Evolutionary conservation across 2,888 invertebrate genomes (phyloP), one percentile per base, ranked within the genome.

Genomic region (Cheiracanthium punctorium): DNA sequence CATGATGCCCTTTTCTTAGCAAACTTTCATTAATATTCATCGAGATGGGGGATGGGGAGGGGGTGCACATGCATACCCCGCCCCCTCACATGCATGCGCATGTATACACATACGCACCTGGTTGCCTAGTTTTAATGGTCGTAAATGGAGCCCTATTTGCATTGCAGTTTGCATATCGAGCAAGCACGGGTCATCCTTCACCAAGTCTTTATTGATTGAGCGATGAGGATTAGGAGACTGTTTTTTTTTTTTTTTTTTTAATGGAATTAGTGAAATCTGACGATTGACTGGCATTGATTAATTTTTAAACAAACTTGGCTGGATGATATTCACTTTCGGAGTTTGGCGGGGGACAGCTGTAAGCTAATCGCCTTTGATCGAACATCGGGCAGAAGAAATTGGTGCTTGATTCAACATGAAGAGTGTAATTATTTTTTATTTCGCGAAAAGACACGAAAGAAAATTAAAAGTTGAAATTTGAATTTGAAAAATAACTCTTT

Each of bases 1-100:
- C 82, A 24, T 65, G 71, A 65, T 58, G 52, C 74, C 73, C 58
- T 84, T 76, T 77, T 77, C 77, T 48, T 71, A 79, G 30, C 69
- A 30, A 33, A 67, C 73, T 48, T 72, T 85, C 84, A 79, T 85
- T 85, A 85, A 85, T 85, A 85, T 85, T 79, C 84, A 85, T 79
- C 58, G 69, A 30, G 24, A 37, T 69, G 73, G 69, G 41, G 48
- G 37, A 8, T 5, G 37, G 37, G 37, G 37, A 37, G 37, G 37
- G 7, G 12, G 48, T 2, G n/a, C n/a, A n/a, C n/a, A n/a, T n/a
- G n/a, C n/a, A n/a, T n/a, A n/a, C n/a, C n/a, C n/a, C n/a, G n/a
- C n/a, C n/a, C n/a, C n/a, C n/a, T n/a, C n/a, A n/a, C n/a, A n/a
- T n/a, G n/a, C n/a, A n/a, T n/a, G n/a, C n/a, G n/a, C n/a, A n/a